Conservation (phyloP, 1,140 invertebrate genomes). For the Cydia fagiglandana region DNA sequence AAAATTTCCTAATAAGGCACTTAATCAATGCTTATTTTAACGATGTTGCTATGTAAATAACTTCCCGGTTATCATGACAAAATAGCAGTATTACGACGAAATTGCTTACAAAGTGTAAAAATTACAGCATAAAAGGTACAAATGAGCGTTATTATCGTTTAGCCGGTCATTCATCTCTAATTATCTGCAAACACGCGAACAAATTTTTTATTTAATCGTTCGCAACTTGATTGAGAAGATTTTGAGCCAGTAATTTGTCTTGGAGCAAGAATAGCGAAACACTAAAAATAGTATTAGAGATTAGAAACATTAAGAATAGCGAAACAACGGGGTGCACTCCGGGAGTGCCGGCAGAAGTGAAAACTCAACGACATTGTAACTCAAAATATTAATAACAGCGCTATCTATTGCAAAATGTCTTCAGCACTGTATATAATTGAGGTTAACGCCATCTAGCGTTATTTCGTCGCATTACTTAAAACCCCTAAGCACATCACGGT, state of each 20-base stretch:
- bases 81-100: not conserved
- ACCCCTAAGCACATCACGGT: too few relatives aligned
- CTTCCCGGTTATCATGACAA: not conserved
- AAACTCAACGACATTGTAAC: too few relatives aligned
- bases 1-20: too few relatives aligned
- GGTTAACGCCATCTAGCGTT: too few relatives aligned
- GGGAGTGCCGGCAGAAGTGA: too few relatives aligned
- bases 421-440: too few relatives aligned
- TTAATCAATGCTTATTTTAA: not conserved
- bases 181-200: not conserved
- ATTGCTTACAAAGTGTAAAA: constrained; percentile 8
- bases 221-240: not conserved
- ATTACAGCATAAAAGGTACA: not conserved
- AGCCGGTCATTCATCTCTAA: constrained; percentile 23
- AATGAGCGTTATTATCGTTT: constrained; percentile 17
- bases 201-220: not conserved
- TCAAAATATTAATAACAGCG: too few relatives aligned
- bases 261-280: not conserved
- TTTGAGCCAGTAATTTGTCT: not conserved
- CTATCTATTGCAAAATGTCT: too few relatives aligned
- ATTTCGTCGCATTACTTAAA: too few relatives aligned
- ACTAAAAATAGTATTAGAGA: too few relatives aligned
- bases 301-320: too few relatives aligned
- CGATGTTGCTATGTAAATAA: not conserved
- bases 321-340: too few relatives aligned